Conservation (phyloP, 1,140 invertebrate species). For the Halyomorpha halys region DNA sequence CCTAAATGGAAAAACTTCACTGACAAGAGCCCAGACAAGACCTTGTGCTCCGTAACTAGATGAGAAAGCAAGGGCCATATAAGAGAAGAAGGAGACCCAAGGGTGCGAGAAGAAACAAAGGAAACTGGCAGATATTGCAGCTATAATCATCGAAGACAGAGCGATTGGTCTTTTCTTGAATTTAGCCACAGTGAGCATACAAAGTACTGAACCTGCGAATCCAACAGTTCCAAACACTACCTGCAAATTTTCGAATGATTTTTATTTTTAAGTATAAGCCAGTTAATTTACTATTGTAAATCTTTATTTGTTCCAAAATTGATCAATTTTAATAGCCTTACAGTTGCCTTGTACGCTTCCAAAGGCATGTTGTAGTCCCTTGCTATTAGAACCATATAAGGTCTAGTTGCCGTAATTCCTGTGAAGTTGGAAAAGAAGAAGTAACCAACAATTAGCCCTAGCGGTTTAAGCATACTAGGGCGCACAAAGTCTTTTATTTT, state of each 20-base stretch:
- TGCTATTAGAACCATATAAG: slow-evolving; percentile 47
- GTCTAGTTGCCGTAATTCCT: slow-evolving; percentile 44
- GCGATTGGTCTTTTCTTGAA: slow-evolving; percentile 35
- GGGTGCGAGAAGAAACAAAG: slow-evolving; percentile 7
- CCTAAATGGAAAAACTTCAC: slow-evolving; percentile 31
- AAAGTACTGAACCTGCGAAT: slow-evolving; percentile 26
- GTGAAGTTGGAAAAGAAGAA: slow-evolving; percentile 43
- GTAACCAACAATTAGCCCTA: slow-evolving; percentile 39
- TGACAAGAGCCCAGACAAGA: slow-evolving; percentile 31
- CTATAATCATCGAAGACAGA: slow-evolving; percentile 32
- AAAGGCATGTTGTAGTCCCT: slow-evolving; percentile 39
- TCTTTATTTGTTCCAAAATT: too few relatives aligned
- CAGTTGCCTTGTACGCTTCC: slow-evolving; percentile 39
- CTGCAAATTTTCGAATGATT: slow-evolving; percentile 18
- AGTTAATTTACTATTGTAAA: neutral
- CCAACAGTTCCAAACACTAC: slow-evolving; percentile 26
- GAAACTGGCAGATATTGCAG: slow-evolving; percentile 28
- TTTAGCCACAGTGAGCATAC: slow-evolving; percentile 27
- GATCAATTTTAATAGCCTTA: slow-evolving; percentile 27
- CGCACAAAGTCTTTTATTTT: slow-evolving; percentile 9
- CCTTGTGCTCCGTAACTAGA: slow-evolving; percentile 26
- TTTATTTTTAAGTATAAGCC: too few relatives aligned
- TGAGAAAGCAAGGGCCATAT: slow-evolving; percentile 26
- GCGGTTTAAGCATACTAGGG: slow-evolving; percentile 29
- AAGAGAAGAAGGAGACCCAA: slow-evolving; percentile 26